These are phyloP conservation scores for Anas platyrhynchos DNA, from an alignment of 2,113 vertebrate species.

Conservation along the genomic window DNA sequence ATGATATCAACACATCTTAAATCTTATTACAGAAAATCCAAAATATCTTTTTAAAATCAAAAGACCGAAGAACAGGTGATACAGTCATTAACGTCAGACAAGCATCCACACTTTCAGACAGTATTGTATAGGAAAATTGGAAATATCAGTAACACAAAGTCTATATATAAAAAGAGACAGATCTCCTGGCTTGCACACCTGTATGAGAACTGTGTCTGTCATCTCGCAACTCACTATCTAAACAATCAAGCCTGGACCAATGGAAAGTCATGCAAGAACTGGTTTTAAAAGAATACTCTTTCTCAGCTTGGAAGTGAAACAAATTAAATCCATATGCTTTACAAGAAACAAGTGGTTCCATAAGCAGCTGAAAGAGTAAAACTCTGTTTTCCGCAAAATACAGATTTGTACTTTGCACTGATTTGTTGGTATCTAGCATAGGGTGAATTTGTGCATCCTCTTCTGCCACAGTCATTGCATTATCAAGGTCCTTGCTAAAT, in stretches of 20 bases:
- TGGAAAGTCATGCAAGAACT: neutral
- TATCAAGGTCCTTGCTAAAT: neutral
- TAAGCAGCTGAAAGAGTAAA: neutral
- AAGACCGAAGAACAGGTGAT: neutral
- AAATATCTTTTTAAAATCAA: neutral
- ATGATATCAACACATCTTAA: neutral
- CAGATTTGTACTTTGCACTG: neutral
- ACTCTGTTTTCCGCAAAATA: neutral
- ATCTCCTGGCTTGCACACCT: conserved; percentile 3
- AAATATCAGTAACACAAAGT: neutral
- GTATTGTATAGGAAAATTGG: neutral
- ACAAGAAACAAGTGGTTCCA: neutral
- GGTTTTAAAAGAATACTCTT: neutral
- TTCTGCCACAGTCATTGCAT: neutral
- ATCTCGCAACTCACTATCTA: neutral
- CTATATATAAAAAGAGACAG: neutral
- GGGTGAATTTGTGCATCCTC: neutral
- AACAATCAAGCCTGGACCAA: neutral
- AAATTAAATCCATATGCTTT: conserved; percentile 5
- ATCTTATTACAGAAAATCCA: neutral
- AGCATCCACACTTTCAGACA: neutral
- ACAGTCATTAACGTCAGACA: neutral
- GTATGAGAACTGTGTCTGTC: neutral
- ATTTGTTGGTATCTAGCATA: neutral
- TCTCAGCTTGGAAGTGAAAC: neutral